Evolutionary conservation across 1,140 invertebrate species (phyloP), one percentile per base, ranked within the genome.

Genomic region (Lasioglossum albipes): DNA sequence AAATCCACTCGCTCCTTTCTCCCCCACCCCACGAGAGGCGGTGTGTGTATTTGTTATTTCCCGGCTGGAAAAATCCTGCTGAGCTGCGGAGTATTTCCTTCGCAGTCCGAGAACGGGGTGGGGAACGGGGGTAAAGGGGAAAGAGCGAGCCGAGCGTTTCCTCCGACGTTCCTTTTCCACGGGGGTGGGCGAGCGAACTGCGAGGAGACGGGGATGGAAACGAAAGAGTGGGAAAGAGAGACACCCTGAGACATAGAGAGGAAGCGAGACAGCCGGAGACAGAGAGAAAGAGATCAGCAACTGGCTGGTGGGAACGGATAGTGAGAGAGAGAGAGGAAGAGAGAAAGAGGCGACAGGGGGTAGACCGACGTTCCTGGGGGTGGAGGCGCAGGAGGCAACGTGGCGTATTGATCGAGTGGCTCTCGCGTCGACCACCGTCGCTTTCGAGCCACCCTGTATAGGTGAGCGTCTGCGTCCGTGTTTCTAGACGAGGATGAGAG

Each of bases 371-470:
- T 87, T 89, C 74, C 73, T 82, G 87, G 87, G 88, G 88, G 89
- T 87, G 85, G 89, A 85, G 90, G 88, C 85, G 90, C 88, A 88
- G 87, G 90, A 90, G 91, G 87, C 90, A 90, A 91, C 91, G 90
- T 93, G 91, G 92, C 85, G 93, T 93, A 93, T 93, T 93, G 92
- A 93, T 93, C 92, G 92, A 93, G 92, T 92, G 91, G 91, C 90
- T 93, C 88, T 90, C 88, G 88, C 90, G 89, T 87, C 86, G 84
- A 83, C 85, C 82, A 87, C 89, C 85, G 87, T 88, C 84, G 79
- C 71, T 84, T 75, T 84, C 85, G 86, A 57, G 59, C 72, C 84
- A 87, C 85, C 84, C 85, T 73, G 84, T 86, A 86, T 84, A 83
- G 42, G 65, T 69, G 70, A 83, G 67, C 49, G 77, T 84, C 70